A percentile compares a stretch with the other conserved stretches of the same genome.
phyloP scores from a whole-genome alignment of 1,140 invertebrate genomes.

The Drosophila pectinifera region DNA sequence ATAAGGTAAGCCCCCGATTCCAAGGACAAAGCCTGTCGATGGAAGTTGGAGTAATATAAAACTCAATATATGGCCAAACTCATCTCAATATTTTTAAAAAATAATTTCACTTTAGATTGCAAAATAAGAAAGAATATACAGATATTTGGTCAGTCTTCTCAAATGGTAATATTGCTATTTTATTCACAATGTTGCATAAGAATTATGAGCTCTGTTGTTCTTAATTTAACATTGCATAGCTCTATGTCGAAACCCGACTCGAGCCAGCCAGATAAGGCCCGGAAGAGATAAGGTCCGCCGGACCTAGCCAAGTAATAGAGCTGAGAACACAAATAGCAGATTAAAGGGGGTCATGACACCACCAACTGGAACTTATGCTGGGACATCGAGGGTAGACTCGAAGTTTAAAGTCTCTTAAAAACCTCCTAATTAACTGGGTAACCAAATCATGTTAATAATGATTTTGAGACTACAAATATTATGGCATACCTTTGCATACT shows the following conservation, averaged over 20 bases:
- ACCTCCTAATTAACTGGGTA: background rate
- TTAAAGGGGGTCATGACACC: slow-evolving; percentile 22
- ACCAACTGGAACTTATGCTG: slow-evolving; percentile 3
- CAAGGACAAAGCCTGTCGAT: background rate
- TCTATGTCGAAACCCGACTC: slow-evolving; percentile 16
- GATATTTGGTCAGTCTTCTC: no score
- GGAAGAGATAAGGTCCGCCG: slow-evolving; percentile 38
- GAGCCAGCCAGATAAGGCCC: slow-evolving; percentile 19
- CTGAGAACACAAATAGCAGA: slow-evolving; percentile 10
- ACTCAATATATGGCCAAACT: no score
- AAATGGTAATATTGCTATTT: background rate
- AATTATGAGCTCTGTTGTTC: background rate
- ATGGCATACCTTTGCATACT: no score
- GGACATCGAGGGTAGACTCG: slow-evolving; percentile 7
- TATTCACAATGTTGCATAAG: slow-evolving; percentile 6
- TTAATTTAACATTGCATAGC: slow-evolving; percentile 11
- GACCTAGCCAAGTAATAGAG: slow-evolving; percentile 3
- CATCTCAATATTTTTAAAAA: no score
- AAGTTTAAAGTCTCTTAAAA: background rate
- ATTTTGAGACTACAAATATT: no score
- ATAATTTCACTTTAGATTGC: no score
- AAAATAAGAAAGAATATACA: no score
- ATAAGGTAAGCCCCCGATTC: background rate
- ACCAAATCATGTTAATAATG: no score
- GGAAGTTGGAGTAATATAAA: no score